phyloP scores from a whole-genome alignment of 2,797 vertebrate genomes.

The Neosilurus mollespiculum region DNA sequence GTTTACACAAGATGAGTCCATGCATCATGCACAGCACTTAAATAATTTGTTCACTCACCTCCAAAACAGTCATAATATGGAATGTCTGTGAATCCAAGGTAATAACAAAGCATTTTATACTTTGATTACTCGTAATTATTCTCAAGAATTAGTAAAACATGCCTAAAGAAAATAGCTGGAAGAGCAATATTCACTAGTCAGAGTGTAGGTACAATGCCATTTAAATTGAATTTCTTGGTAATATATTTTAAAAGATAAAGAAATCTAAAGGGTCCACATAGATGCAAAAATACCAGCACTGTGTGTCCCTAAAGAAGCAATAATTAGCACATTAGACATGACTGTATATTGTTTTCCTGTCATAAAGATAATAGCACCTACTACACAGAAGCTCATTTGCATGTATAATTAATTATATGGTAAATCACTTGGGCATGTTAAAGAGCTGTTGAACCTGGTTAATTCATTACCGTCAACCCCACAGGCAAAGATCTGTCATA shows the following conservation, averaged over 20 bases:
- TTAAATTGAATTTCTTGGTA: slow-evolving; percentile 1
- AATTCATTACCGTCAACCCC: slow-evolving; percentile 56
- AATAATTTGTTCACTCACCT: slow-evolving; percentile 71
- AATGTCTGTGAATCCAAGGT: slow-evolving; percentile 77
- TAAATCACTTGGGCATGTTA: slow-evolving; percentile 64
- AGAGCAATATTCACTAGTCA: slow-evolving; percentile 9
- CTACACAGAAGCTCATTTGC: slow-evolving; percentile 63
- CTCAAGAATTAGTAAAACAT: background rate
- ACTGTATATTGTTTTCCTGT: slow-evolving; percentile 43
- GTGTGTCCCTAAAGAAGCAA: background rate
- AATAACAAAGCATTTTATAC: slow-evolving; percentile 56
- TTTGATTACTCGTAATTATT: background rate
- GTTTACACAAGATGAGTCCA: background rate
- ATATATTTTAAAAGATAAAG: background rate
- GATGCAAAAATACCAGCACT: background rate
- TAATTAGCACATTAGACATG: background rate
- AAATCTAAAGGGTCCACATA: background rate
- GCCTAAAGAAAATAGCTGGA: background rate
- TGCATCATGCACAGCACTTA: slow-evolving; percentile 5
- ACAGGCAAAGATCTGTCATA: slow-evolving; percentile 50
- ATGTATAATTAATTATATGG: slow-evolving; percentile 65
- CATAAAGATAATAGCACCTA: slow-evolving; percentile 56
- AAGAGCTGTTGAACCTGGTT: slow-evolving; percentile 43
- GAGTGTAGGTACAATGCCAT: background rate
- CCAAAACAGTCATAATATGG: slow-evolving; percentile 76